phyloP scores from a whole-genome alignment of 1,140 invertebrate genomes.

The Papilio xuthus region DNA sequence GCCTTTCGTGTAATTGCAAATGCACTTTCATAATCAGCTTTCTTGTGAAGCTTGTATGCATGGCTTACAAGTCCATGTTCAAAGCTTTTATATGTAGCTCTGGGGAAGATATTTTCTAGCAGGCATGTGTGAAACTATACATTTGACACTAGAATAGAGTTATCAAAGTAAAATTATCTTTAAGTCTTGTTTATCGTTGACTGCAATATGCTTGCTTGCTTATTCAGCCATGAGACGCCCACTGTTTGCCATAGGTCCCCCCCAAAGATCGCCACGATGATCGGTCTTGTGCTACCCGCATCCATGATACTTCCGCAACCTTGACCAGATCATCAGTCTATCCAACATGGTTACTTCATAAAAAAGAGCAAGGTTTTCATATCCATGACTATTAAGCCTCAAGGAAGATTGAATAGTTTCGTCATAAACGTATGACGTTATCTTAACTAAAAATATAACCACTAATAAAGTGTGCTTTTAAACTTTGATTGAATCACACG shows the following conservation, averaged over 20 bases:
- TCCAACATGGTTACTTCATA: too few relatives aligned
- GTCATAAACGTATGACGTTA: not conserved
- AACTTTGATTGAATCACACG: not conserved
- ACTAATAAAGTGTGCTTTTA: not conserved
- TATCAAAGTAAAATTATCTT: not conserved
- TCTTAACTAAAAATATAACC: not conserved
- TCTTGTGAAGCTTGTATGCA: slow-evolving; percentile 1
- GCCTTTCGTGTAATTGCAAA: slow-evolving; percentile 15
- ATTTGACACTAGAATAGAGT: not conserved
- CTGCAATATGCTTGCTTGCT: too few relatives aligned
- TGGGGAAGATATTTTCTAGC: not conserved
- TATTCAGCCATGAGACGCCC: too few relatives aligned
- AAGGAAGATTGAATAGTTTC: not conserved
- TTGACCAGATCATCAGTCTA: too few relatives aligned
- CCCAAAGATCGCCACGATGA: too few relatives aligned
- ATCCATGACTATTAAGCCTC: not conserved
- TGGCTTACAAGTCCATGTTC: slow-evolving; percentile 5
- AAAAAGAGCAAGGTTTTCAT: not conserved
- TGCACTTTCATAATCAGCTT: slow-evolving; percentile 26
- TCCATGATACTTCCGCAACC: too few relatives aligned
- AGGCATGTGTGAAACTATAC: not conserved
- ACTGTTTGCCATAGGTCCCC: too few relatives aligned
- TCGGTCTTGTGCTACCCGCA: too few relatives aligned
- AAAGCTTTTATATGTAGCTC: not conserved
- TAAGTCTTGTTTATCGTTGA: not conserved